phyloP scores from a whole-genome alignment of 2,797 vertebrate species.

The Alectoris magna region DNA sequence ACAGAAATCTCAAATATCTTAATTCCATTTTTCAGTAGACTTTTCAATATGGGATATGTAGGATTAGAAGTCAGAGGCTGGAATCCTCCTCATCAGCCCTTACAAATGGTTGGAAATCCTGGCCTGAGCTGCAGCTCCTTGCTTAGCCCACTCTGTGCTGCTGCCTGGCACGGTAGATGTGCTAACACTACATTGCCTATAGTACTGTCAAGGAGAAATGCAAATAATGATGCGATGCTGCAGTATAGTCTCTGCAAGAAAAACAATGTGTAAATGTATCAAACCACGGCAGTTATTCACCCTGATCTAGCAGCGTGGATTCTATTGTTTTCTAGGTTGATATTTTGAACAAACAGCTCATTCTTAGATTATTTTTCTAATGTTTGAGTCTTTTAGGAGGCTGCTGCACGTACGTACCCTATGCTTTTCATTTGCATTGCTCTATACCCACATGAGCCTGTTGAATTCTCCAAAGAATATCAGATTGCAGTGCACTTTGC shows the following conservation, averaged over 20 bases:
- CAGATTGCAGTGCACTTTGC: slow-evolving; percentile 19
- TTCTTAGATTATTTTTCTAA: neutral
- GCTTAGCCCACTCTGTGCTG: neutral
- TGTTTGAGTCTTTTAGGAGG: neutral
- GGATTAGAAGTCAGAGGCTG: neutral
- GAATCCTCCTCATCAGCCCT: neutral
- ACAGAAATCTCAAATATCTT: neutral
- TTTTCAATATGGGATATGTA: neutral
- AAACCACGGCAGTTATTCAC: neutral
- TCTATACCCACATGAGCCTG: neutral
- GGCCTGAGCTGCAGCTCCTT: neutral
- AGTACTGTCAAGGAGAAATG: neutral
- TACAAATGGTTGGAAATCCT: neutral
- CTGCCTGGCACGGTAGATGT: neutral
- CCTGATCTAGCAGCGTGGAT: neutral
- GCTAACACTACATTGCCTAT: neutral
- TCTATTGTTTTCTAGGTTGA: neutral
- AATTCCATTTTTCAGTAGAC: neutral
- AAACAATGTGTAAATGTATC: neutral
- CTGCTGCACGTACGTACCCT: neutral
- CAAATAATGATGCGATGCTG: neutral
- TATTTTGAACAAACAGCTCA: neutral
- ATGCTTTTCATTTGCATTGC: neutral
- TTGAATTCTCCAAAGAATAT: slow-evolving; percentile 7
- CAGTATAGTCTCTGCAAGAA: neutral